These are phyloP conservation scores for Melitaea athalia DNA, from an alignment of 2,888 invertebrate species.

Conservation along the genomic window DNA sequence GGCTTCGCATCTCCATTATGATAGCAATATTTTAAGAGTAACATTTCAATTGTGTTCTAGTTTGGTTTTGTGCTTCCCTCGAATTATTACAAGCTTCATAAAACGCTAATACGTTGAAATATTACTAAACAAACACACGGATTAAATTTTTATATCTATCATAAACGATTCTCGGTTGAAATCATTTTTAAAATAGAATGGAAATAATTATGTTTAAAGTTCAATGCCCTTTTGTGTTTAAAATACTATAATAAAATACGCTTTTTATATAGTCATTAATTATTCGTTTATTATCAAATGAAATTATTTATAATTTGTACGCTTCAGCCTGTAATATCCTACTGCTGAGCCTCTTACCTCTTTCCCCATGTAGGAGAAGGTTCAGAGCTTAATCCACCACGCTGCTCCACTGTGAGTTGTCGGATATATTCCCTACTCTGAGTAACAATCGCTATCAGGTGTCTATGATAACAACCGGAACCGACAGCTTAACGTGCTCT, in stretches of 20 bases:
- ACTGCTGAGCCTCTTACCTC: too few relatives aligned
- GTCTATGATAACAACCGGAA: too few relatives aligned
- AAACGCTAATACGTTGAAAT: constrained; percentile 67
- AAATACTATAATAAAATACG: neutral
- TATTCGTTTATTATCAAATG: neutral
- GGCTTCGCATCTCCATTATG: constrained; percentile 48
- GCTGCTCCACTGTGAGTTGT: too few relatives aligned
- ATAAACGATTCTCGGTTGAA: constrained; percentile 12
- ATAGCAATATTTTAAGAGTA: constrained; percentile 60
- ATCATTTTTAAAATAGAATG: constrained; percentile 22
- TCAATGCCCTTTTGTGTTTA: neutral
- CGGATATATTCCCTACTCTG: too few relatives aligned
- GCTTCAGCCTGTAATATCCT: too few relatives aligned
- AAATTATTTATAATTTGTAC: too few relatives aligned
- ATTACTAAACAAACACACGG: constrained; percentile 60
- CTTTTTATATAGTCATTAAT: neutral
- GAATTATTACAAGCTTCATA: constrained; percentile 71
- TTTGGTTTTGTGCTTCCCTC: constrained; percentile 61
- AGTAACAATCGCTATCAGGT: too few relatives aligned
- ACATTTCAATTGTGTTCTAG: constrained; percentile 64
- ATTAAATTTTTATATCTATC: constrained; percentile 26
- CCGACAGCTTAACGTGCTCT: too few relatives aligned
- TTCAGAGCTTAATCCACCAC: too few relatives aligned
- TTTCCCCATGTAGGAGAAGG: too few relatives aligned
- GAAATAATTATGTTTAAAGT: neutral